Conservation (phyloP, 2,797 vertebrate genomes). For the Myotis findleyi region DNA sequence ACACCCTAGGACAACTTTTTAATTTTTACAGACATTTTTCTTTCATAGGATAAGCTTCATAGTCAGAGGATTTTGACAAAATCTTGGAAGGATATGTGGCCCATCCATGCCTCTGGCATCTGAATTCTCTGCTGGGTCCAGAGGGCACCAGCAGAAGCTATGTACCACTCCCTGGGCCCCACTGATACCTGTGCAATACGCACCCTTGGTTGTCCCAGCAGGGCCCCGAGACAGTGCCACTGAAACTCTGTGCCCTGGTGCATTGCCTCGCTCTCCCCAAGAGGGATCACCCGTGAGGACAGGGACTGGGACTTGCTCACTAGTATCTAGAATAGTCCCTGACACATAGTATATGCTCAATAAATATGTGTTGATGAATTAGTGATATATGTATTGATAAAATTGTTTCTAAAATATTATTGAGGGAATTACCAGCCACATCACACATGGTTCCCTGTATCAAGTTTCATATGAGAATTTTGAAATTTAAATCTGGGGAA, state of each 20-base stretch:
- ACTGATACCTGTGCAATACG: not conserved
- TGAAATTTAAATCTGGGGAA: not conserved
- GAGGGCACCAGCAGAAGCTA: not conserved
- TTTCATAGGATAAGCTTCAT: not conserved
- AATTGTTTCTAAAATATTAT: not conserved
- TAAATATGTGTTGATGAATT: not conserved
- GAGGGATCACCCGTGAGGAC: not conserved
- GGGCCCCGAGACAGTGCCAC: not conserved
- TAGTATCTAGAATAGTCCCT: not conserved
- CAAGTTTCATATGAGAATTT: not conserved
- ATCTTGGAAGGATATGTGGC: not conserved
- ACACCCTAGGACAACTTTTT: not conserved
- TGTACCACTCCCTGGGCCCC: too few species aligned
- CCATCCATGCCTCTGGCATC: not conserved
- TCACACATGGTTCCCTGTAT: not conserved
- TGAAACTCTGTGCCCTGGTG: not conserved
- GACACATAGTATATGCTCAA: not conserved
- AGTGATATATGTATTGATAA: not conserved
- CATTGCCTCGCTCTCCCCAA: not conserved
- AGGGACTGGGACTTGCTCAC: not conserved
- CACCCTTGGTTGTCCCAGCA: accelerated
- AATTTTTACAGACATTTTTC: not conserved
- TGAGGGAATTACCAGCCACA: not conserved
- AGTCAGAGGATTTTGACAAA: not conserved
- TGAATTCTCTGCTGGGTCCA: not conserved